Percentiles rank a stretch among this genome's conserved stretches.
Evolutionary conservation across 2,797 vertebrate species (phyloP).

Genomic region (Astyanax mexicanus): DNA sequence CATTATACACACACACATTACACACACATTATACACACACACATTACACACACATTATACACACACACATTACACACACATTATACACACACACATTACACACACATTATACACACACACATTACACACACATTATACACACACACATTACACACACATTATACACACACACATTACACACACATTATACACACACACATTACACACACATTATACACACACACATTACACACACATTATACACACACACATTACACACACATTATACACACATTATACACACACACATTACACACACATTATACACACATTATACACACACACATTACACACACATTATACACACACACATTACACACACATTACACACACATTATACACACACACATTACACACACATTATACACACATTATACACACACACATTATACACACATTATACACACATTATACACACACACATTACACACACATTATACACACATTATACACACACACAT

Average conservation of each 20-base stretch:
- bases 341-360: background rate
- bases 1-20: background rate
- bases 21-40: background rate
- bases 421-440: no score
- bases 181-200: background rate
- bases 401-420: background rate
- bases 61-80: background rate
- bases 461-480: background rate
- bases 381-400: background rate
- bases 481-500: background rate
- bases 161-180: background rate
- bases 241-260: background rate
- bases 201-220: background rate
- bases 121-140: background rate
- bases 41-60: background rate
- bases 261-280: background rate
- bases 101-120: background rate
- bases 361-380: background rate
- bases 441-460: background rate
- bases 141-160: background rate
- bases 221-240: background rate
- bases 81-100: background rate
- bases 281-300: background rate
- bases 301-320: background rate
- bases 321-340: background rate